Conservation (phyloP, 2,113 vertebrate genomes). For the Lynx canadensis region DNA sequence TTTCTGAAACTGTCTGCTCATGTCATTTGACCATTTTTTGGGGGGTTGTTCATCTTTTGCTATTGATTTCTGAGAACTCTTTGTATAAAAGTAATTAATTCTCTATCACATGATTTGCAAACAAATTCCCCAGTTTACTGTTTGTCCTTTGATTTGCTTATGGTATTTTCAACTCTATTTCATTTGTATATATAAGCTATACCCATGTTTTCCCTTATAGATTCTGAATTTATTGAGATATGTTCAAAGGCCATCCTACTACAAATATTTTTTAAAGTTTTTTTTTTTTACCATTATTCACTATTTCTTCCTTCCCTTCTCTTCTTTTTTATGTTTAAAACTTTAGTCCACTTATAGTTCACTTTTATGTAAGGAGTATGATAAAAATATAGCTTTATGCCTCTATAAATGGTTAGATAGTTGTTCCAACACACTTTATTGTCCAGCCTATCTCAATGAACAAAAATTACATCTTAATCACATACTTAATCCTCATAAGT, state of each 20-base stretch:
- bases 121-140: neutral
- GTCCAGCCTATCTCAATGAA: neutral
- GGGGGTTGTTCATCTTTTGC: neutral
- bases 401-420: neutral
- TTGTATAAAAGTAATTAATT: neutral
- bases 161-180: slow-evolving; percentile 5
- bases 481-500: neutral
- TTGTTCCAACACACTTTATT: neutral
- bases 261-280: neutral
- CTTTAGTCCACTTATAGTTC: neutral
- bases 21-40: neutral
- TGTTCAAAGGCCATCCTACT: neutral
- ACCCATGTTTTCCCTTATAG: neutral
- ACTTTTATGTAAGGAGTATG: neutral
- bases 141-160: neutral
- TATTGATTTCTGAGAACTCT: neutral
- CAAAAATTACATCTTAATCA: neutral
- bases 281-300: neutral
- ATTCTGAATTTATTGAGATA: neutral
- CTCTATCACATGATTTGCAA: neutral
- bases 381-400: neutral
- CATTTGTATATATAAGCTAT: neutral
- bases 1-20: neutral
- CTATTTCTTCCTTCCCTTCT: neutral
- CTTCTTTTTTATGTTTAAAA: neutral